Percentiles rank a stretch among this genome's conserved stretches.
phyloP scores from a whole-genome alignment of 2,888 invertebrate species.

The Mimachlamys varia region DNA sequence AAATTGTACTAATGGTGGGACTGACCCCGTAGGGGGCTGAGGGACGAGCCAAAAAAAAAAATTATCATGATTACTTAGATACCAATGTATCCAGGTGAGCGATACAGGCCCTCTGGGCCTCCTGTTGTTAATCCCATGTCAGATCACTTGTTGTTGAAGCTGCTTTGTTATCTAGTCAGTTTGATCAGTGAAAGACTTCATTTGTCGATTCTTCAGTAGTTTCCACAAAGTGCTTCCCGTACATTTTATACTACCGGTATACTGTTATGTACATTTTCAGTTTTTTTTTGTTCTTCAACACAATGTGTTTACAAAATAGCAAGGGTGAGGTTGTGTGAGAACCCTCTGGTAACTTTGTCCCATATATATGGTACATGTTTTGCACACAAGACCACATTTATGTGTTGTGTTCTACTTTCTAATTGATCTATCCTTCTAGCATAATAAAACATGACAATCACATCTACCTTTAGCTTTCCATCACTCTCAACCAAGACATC shows the following conservation, averaged over 20 bases:
- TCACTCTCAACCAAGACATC: neutral
- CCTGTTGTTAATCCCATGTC: neutral
- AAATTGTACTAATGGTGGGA: too few relatives aligned
- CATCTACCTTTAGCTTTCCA: neutral
- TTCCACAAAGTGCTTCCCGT: slow-evolving; percentile 18
- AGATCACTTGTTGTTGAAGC: slow-evolving; percentile 12
- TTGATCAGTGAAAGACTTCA: neutral
- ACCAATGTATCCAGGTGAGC: too few relatives aligned
- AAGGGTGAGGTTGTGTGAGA: neutral
- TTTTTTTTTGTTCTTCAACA: neutral
- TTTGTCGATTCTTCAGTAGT: neutral
- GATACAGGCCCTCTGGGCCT: too few relatives aligned
- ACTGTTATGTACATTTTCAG: neutral
- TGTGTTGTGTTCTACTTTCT: neutral
- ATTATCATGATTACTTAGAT: too few relatives aligned
- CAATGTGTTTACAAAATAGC: neutral
- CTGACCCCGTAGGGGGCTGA: too few relatives aligned
- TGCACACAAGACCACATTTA: neutral
- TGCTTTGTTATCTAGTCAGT: slow-evolving; percentile 32
- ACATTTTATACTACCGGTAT: neutral
- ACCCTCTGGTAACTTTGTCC: neutral
- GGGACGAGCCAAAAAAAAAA: too few relatives aligned
- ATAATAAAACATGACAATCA: slow-evolving; percentile 28
- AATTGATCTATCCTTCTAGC: neutral
- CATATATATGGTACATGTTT: neutral